Evolutionary conservation across 2,888 invertebrate genomes (phyloP), one percentile per base, ranked within the genome.

Genomic region (Rhagonycha lutea): DNA sequence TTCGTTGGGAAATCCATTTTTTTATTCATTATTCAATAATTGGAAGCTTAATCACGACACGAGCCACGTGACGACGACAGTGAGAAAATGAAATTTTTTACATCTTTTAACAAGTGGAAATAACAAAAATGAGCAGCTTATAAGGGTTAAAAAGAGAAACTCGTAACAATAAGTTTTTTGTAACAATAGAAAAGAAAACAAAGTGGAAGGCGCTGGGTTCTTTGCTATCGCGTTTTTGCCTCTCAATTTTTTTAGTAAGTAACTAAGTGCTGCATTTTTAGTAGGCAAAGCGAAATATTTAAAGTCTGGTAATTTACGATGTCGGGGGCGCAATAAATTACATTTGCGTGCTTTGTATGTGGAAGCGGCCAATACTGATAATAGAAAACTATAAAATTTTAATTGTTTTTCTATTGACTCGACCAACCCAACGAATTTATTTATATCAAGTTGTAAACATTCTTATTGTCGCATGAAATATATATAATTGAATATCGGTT

Each of bases 311-410:
- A 47, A 47, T 47, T 47, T 47, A 47, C 47, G 63, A 26, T 12
- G n/a, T 65, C 63, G 63, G 63, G 26, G 63, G 63, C 8, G 63
- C 63, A 24, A 65, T 24, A 65, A 65, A 65, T 65, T 23, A 24
- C 26, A 65, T 65, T 65, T 65, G 63, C 63, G 63, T 65, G 63
- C 63, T 65, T 12, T 65, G 63, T 65, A 26, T 65, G 23, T 65
- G 26, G 23, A 65, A 65, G 63, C n/a, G 24, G 23, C 18, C 63
- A 26, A 65, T 65, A 14, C 26, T 24, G 63, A 65, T 65, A 65
- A 65, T 24, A n/a, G 63, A 24, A 65, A 65, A 65, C 63, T 65
- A 65, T 65, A 24, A 65, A 65, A 65, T 24, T 65, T 65, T 65
- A 65, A 65, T 65, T 65, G 63, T 65, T 65, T 65, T 65, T n/a